Evolutionary conservation across 2,888 invertebrate genomes (phyloP), one percentile per base, ranked within the genome.

Genomic region (Agrypnus murinus): DNA sequence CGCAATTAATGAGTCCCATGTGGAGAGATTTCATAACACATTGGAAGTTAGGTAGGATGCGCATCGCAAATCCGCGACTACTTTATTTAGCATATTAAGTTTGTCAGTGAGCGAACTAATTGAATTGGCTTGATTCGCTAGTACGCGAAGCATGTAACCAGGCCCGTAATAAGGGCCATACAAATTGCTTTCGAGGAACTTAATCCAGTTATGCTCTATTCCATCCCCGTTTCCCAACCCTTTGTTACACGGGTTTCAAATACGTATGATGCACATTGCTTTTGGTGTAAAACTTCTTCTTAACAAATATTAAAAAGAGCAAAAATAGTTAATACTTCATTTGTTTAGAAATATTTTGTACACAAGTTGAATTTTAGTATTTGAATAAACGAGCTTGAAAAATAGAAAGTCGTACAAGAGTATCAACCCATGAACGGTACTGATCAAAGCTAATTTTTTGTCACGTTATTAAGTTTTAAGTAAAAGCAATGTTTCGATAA

Each of bases 61-160:
- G 50, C 62, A 68, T 77, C 74, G 74, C 75, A 77, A 80, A 81
- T 80, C 78, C 78, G 80, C 79, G 81, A 81, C 79, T 82, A 81
- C 81, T 80, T 82, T 82, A 82, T 81, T 82, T 82, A 82, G 80
- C 81, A 82, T 82, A 82, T 83, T 81, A 82, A 81, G 82, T 82
- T 82, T 82, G 82, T 82, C 81, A 82, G 81, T 80, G 72, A 78
- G 80, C 80, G 76, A 78, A 79, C 81, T 83, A 83, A 83, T 83
- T 82, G 81, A 82, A 83, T 83, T 81, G 81, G 80, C 80, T 81
- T 81, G 81, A 83, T 83, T 83, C 81, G 80, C 80, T 79, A 77
- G 80, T 80, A 81, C 79, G 81, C 80, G 79, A 81, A 79, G 80
- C 79, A 80, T 81, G 81, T 80, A 81, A 81, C 82, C 80, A 81